phyloP scores from a whole-genome alignment of 2,113 vertebrate species.

The Leptobrachium ailaonicum region DNA sequence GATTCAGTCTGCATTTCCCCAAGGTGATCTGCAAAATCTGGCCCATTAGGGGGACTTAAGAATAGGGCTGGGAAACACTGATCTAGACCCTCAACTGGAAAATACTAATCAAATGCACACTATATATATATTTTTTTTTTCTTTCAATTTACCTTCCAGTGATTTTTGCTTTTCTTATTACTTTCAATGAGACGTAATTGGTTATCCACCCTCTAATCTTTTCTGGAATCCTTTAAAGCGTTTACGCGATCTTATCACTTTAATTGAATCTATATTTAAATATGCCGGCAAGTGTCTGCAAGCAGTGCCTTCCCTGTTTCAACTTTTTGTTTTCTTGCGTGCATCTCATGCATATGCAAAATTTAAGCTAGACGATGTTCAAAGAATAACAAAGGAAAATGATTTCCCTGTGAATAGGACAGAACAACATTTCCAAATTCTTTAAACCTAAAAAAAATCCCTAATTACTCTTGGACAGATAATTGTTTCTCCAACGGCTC shows the following conservation, averaged over 20 bases:
- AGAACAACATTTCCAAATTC: constrained; percentile 33
- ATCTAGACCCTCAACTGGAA: too few relatives aligned
- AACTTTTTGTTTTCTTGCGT: constrained; percentile 33
- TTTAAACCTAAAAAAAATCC: constrained; percentile 42
- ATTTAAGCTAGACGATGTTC: constrained; percentile 40
- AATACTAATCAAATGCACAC: constrained; percentile 28
- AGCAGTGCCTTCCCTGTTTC: constrained; percentile 10
- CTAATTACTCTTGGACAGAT: constrained; percentile 48
- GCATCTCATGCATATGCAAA: constrained; percentile 44
- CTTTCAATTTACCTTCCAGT: constrained; percentile 13
- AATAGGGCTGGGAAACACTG: too few relatives aligned
- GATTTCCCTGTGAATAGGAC: constrained; percentile 36
- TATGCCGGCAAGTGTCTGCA: constrained; percentile 35
- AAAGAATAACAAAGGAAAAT: constrained; percentile 33
- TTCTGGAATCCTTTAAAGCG: constrained; percentile 34
- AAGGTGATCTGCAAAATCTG: too few relatives aligned
- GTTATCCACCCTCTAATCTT: constrained; percentile 16
- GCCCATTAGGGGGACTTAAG: too few relatives aligned
- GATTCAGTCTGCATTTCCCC: too few relatives aligned
- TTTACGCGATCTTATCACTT: constrained; percentile 44
- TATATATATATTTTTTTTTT: neutral
- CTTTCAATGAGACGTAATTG: constrained; percentile 7
- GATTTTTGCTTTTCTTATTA: constrained; percentile 25
- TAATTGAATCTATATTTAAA: constrained; percentile 50
- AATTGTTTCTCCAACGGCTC: constrained; percentile 41